Evolutionary conservation across 2,797 vertebrate genomes (phyloP).

Genomic region (Sphenodon punctatus): DNA sequence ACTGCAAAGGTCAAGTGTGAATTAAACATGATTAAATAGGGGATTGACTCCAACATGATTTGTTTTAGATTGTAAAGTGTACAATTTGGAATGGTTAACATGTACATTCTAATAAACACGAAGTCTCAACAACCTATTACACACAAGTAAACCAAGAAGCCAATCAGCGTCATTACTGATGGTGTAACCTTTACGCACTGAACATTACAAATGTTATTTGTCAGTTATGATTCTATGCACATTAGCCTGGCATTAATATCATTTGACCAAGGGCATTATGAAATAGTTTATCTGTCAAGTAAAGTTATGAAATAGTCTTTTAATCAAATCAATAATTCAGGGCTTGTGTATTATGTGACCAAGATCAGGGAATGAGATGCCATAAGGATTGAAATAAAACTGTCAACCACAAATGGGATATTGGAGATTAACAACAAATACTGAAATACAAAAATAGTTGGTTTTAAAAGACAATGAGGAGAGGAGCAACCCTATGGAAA

Average conservation of each 20-base stretch:
- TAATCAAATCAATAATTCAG: slow-evolving; percentile 66
- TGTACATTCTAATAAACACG: not conserved
- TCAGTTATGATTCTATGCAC: not conserved
- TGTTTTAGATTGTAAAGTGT: not conserved
- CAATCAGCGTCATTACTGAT: not conserved
- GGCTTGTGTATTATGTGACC: slow-evolving; percentile 10
- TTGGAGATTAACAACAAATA: too few relatives aligned
- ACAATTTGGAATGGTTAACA: not conserved
- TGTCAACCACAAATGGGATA: too few relatives aligned
- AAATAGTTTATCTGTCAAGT: slow-evolving; percentile 47
- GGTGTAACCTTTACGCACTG: not conserved
- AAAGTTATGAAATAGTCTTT: slow-evolving; percentile 62
- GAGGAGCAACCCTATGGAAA: not conserved
- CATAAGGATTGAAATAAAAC: slow-evolving; percentile 4
- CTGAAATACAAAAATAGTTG: not conserved
- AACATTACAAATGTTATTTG: slow-evolving; percentile 20
- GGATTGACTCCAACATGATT: not conserved
- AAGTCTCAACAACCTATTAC: not conserved
- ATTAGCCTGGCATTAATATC: slow-evolving; percentile 22
- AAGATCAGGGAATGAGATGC: slow-evolving; percentile 10
- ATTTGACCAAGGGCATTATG: slow-evolving; percentile 26
- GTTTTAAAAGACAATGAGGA: not conserved
- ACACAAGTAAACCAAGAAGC: not conserved
- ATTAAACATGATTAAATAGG: not conserved
- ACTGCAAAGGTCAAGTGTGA: slow-evolving; percentile 18